Evolutionary conservation across 2,113 vertebrate genomes (phyloP).

Genomic region (Etia nguti): DNA sequence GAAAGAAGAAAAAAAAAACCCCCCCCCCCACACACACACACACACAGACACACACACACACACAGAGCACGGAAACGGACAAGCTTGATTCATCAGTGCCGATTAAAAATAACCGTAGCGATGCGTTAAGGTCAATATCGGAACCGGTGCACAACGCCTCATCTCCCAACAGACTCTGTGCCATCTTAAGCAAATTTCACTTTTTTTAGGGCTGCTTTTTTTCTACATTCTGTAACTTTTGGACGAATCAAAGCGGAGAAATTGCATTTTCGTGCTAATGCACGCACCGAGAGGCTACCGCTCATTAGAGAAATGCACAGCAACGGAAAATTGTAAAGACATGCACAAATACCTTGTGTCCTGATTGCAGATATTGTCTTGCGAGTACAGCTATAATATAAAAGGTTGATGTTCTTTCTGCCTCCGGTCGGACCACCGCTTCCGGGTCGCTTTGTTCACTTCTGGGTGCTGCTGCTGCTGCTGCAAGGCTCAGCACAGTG

Average conservation of each 20-base stretch:
- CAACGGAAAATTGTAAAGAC: slow-evolving; percentile 6
- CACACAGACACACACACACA: fast-evolving
- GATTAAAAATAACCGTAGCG: neutral
- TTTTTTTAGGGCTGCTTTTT: slow-evolving; percentile 45
- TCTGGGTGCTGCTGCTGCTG: slow-evolving; percentile 80
- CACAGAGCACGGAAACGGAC: slow-evolving; percentile 56
- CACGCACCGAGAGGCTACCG: neutral
- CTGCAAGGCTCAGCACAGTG: slow-evolving; percentile 49
- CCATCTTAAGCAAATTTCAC: slow-evolving; percentile 44
- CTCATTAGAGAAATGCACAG: neutral
- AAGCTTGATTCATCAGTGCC: slow-evolving; percentile 26
- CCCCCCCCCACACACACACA: too few species aligned
- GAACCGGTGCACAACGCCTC: neutral
- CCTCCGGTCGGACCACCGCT: slow-evolving; percentile 79
- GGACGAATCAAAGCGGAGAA: slow-evolving; percentile 58
- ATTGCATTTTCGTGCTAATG: slow-evolving; percentile 28
- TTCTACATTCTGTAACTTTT: slow-evolving; percentile 71
- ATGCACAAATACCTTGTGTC: slow-evolving; percentile 73
- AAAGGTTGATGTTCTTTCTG: slow-evolving; percentile 74
- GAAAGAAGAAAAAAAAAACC: too few species aligned
- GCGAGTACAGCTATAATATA: slow-evolving; percentile 67
- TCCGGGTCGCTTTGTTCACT: slow-evolving; percentile 92
- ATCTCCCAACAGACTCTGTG: neutral
- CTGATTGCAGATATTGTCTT: slow-evolving; percentile 70
- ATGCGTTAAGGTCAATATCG: neutral